A percentile compares a stretch with the other conserved stretches of the same genome.
Evolutionary conservation across 1,140 invertebrate genomes (phyloP).

Genomic region (Arion vulgaris): DNA sequence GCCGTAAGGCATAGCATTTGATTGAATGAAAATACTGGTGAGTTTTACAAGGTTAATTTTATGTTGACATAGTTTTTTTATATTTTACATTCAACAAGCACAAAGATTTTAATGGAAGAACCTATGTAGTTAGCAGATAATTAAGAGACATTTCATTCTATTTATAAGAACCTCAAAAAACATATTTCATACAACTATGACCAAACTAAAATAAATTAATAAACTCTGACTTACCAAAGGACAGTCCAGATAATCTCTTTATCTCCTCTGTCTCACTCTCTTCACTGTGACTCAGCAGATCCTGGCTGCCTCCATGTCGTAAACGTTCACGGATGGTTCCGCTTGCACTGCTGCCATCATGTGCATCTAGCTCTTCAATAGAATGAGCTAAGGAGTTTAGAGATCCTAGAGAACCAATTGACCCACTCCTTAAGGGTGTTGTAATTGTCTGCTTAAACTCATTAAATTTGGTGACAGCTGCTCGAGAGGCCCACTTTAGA

Average conservation of each 20-base stretch:
- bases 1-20: too few species aligned
- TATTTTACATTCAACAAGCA: too few species aligned
- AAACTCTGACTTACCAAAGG: conserved; percentile 32
- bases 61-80: too few species aligned
- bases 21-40: too few species aligned
- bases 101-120: too few species aligned
- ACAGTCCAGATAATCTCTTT: conserved; percentile 38
- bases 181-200: too few species aligned
- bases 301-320: conserved; percentile 39
- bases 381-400: conserved; percentile 26
- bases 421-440: conserved; percentile 61
- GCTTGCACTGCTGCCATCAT: conserved; percentile 36
- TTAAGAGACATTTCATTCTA: too few species aligned
- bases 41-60: too few species aligned
- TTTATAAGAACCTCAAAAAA: too few species aligned
- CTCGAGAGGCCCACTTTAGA: conserved; percentile 80
- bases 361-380: conserved; percentile 44
- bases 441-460: conserved; percentile 92
- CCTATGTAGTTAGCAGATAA: too few species aligned
- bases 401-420: conserved; percentile 45
- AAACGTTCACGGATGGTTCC: conserved; percentile 34
- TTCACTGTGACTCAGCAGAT: conserved; percentile 39
- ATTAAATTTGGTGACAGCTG: conserved; percentile 86
- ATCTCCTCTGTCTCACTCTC: conserved; percentile 38
- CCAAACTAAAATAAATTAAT: too few species aligned